Percentiles rank a stretch among this genome's conserved stretches.
These are phyloP conservation scores for Spodoptera frugiperda DNA, from an alignment of 1,140 invertebrate genomes.

Conservation along the genomic window DNA sequence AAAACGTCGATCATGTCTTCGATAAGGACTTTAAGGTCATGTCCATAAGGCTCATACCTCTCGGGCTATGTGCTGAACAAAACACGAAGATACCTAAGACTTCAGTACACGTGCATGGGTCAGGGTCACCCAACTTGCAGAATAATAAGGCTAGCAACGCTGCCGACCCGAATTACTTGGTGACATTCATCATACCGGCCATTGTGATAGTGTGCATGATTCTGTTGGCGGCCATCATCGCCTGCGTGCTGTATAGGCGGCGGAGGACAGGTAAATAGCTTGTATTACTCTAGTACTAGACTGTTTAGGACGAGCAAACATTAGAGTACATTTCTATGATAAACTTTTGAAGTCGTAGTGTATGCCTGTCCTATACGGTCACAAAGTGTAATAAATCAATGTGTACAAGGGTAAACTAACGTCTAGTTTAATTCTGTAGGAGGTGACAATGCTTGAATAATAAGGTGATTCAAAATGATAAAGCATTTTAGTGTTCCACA, in stretches of 20 bases:
- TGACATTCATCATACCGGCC: conserved; percentile 96
- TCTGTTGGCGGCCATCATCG: conserved; percentile 93
- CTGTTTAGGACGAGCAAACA: conserved; percentile 1
- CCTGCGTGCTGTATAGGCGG: conserved; percentile 94
- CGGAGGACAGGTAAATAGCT: conserved; percentile 88
- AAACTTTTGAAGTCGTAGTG: background rate
- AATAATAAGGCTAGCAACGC: conserved; percentile 65
- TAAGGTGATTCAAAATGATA: conserved; percentile 65
- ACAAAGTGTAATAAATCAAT: background rate
- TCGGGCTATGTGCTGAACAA: conserved; percentile 90
- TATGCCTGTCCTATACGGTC: background rate
- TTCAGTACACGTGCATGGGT: conserved; percentile 58
- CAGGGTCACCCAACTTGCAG: conserved; percentile 55
- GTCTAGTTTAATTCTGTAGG: conserved; percentile 62
- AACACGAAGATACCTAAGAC: conserved; percentile 80
- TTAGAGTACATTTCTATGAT: background rate
- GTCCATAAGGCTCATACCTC: conserved; percentile 90
- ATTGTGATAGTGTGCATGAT: conserved; percentile 96
- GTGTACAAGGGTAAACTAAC: conserved; percentile 36
- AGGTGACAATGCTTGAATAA: conserved; percentile 73
- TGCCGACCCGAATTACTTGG: conserved; percentile 94
- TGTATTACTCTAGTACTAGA: conserved; percentile 59
- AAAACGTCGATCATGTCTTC: conserved; percentile 90
- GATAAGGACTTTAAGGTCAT: conserved; percentile 92
- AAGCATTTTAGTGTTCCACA: conserved; percentile 39